Conservation (phyloP, 2,113 vertebrate genomes). For the Haemorhous mexicanus region DNA sequence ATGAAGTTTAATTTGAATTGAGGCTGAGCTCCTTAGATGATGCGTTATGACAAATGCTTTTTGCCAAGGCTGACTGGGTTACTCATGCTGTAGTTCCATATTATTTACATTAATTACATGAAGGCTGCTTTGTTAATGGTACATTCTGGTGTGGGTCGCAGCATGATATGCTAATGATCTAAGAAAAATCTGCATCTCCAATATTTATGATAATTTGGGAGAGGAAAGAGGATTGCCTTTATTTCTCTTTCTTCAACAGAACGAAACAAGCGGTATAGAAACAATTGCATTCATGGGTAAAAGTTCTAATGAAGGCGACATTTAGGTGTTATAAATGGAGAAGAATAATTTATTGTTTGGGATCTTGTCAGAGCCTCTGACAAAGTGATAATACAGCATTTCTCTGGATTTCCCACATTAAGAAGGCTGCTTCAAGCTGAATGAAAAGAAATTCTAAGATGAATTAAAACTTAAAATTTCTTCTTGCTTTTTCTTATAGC, state of each 20-base stretch:
- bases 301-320: conserved; percentile 70
- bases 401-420: conserved; percentile 23
- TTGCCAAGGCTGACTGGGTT: conserved; percentile 88
- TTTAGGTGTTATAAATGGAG: conserved; percentile 68
- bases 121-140: conserved; percentile 86
- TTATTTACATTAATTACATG: conserved; percentile 92
- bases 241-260: conserved; percentile 70
- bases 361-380: conserved; percentile 63
- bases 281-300: conserved; percentile 58
- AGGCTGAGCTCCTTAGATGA: conserved; percentile 81
- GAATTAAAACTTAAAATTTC: conserved; percentile 22
- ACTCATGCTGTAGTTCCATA: conserved; percentile 81
- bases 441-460: conserved; percentile 23
- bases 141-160: conserved; percentile 83
- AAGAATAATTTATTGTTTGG: conserved; percentile 61
- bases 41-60: conserved; percentile 87
- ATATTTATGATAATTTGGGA: conserved; percentile 86
- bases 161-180: conserved; percentile 87
- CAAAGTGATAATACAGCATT: conserved; percentile 58
- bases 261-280: conserved; percentile 67
- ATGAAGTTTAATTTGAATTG: conserved; percentile 88
- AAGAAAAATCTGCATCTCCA: conserved; percentile 86
- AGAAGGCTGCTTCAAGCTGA: not conserved
- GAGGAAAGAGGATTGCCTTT: conserved; percentile 75
- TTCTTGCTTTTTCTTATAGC: not conserved